A percentile compares a stretch with the other conserved stretches of the same genome.
Conservation (phyloP, 35 echinoderm and acorn worm species). For the Lytechinus pictus region DNA sequence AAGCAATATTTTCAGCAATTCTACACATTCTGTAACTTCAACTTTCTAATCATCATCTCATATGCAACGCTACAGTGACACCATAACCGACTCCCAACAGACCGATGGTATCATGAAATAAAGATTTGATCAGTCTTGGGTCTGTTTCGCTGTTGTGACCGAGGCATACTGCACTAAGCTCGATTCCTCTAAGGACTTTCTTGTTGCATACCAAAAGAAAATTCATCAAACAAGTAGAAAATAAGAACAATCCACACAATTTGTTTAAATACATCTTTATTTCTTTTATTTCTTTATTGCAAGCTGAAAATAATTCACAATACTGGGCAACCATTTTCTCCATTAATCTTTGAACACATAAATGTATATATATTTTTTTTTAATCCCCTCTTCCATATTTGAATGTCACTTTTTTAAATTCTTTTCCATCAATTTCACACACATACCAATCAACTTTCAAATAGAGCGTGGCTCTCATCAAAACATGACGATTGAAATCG, state of each 20-base stretch:
- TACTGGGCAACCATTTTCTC: neutral
- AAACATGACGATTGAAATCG: neutral
- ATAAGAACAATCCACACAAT: neutral
- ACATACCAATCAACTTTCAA: neutral
- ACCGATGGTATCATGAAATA: no score
- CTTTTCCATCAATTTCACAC: neutral
- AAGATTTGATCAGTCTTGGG: no score
- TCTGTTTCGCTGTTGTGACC: no score
- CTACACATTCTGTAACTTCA: no score
- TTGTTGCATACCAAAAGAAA: no score
- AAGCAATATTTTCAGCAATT: no score
- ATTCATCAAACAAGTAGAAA: no score
- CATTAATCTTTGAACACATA: neutral
- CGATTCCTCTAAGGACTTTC: no score
- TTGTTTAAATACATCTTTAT: neutral
- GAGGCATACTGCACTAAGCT: no score
- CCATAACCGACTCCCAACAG: no score
- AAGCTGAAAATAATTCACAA: neutral
- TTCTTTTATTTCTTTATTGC: neutral
- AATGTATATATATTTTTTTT: neutral
- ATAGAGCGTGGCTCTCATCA: neutral
- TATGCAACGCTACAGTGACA: no score
- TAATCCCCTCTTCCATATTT: neutral
- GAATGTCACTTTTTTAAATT: neutral
- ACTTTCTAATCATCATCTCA: no score